Conservation (phyloP, 30 jellyfish, hydroid and myxozoan genomes). For the Catostylus mosaicus region DNA sequence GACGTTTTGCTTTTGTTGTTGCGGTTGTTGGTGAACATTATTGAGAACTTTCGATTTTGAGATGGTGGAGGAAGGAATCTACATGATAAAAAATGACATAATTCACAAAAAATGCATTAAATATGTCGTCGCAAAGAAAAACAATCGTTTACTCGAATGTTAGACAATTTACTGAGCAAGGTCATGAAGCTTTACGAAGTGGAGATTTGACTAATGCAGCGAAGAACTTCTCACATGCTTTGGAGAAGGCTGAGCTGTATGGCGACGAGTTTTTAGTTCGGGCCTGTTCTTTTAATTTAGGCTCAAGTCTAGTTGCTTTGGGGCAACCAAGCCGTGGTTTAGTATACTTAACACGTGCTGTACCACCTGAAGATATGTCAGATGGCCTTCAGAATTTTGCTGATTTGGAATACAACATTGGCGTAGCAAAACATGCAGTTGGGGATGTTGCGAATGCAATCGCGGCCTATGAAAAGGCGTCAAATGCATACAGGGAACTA, state of each 20-base stretch:
- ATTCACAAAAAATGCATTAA: neutral
- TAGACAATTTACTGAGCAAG: conserved; percentile 74
- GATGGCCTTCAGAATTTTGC: conserved; percentile 85
- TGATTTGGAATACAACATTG: conserved; percentile 89
- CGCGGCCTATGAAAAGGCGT: conserved; percentile 82
- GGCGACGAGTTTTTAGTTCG: conserved; percentile 68
- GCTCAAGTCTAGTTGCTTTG: conserved; percentile 87
- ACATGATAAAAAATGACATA: neutral
- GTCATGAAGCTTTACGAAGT: conserved; percentile 64
- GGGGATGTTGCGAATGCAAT: conserved; percentile 76
- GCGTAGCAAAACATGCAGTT: conserved; percentile 79
- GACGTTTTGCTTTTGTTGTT: neutral
- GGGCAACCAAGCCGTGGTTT: conserved; percentile 85
- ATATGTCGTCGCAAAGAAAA: conserved; percentile 53
- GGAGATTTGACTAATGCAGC: conserved; percentile 76
- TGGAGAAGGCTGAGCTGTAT: conserved; percentile 52
- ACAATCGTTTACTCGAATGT: conserved; percentile 47
- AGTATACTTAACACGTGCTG: conserved; percentile 54
- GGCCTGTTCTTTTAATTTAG: conserved; percentile 90
- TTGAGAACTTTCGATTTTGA: neutral
- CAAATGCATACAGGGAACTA: conserved; percentile 44
- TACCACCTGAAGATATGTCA: conserved; percentile 59
- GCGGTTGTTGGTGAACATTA: neutral
- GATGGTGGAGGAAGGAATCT: neutral
- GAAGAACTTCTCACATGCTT: conserved; percentile 74